Evolutionary conservation across 1,140 invertebrate species (phyloP).

Genomic region (Lerema accius): DNA sequence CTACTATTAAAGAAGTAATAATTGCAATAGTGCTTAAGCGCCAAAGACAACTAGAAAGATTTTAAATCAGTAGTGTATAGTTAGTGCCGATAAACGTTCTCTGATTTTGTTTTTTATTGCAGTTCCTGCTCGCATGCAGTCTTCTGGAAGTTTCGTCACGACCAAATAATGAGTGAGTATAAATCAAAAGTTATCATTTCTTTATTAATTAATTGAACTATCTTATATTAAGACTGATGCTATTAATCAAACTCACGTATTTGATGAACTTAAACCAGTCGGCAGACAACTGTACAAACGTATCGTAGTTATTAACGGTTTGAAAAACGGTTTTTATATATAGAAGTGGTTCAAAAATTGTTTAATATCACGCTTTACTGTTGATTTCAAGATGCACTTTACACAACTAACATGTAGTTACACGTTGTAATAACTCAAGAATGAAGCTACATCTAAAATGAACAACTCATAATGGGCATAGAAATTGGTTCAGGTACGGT

Average conservation of each 20-base stretch:
- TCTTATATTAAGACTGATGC: constrained; percentile 15
- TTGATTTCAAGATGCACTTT: constrained; percentile 25
- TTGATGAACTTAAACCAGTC: constrained; percentile 14
- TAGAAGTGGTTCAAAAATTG: constrained; percentile 12
- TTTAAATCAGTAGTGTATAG: no score
- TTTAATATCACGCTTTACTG: constrained; percentile 16
- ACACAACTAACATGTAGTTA: constrained; percentile 59
- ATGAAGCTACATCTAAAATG: constrained; percentile 37
- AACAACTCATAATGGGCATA: constrained; percentile 39
- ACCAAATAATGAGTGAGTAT: constrained; percentile 65
- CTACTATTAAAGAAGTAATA: no score
- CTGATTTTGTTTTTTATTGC: constrained; percentile 47
- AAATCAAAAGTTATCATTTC: background rate
- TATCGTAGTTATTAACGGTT: constrained; percentile 18
- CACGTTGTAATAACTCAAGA: constrained; percentile 38
- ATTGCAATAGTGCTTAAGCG: no score
- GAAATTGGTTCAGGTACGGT: constrained; percentile 63
- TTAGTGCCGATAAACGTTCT: no score
- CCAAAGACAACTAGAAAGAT: no score
- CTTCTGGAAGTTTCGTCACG: constrained; percentile 41
- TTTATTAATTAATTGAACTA: constrained; percentile 4
- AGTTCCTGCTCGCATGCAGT: constrained; percentile 46
- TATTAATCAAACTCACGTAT: constrained; percentile 16
- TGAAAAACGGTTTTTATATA: constrained; percentile 7
- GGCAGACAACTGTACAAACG: no score